Conservation (phyloP, 2,113 vertebrate genomes). For the Lycaon pictus region DNA sequence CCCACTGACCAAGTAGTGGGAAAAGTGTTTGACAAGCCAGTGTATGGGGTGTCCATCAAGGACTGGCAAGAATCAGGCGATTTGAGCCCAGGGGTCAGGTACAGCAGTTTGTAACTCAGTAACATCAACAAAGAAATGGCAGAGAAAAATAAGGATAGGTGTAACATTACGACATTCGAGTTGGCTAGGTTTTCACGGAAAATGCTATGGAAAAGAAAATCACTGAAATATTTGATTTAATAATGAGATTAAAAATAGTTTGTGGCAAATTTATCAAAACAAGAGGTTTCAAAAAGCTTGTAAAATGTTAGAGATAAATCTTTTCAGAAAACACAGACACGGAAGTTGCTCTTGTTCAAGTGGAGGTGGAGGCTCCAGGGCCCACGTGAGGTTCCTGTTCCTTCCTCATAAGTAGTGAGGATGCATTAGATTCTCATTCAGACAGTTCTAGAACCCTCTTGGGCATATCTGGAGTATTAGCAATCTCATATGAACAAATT, state of each 20-base stretch:
- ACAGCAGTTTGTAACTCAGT: neutral
- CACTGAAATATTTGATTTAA: neutral
- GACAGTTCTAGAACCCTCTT: neutral
- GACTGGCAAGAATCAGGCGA: rapidly evolving
- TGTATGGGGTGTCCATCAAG: rapidly evolving
- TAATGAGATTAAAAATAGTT: neutral
- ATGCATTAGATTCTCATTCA: neutral
- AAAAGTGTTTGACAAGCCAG: neutral
- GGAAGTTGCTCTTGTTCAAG: neutral
- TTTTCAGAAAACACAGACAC: neutral
- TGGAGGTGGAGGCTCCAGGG: neutral
- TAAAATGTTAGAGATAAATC: neutral
- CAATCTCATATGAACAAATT: neutral
- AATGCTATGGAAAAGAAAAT: neutral
- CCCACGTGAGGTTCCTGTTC: rapidly evolving
- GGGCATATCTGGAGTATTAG: neutral
- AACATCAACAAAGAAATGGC: neutral
- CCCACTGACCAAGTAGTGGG: neutral
- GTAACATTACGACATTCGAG: neutral
- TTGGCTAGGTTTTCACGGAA: neutral
- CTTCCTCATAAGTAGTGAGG: neutral
- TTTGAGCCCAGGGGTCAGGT: neutral
- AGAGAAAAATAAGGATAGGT: neutral
- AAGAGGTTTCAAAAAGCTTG: neutral
- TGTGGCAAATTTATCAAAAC: neutral